A percentile compares a stretch with the other conserved stretches of the same genome.
These are phyloP conservation scores for Proterorhinus semilunaris DNA, from an alignment of 2,113 vertebrate genomes.

Conservation along the genomic window DNA sequence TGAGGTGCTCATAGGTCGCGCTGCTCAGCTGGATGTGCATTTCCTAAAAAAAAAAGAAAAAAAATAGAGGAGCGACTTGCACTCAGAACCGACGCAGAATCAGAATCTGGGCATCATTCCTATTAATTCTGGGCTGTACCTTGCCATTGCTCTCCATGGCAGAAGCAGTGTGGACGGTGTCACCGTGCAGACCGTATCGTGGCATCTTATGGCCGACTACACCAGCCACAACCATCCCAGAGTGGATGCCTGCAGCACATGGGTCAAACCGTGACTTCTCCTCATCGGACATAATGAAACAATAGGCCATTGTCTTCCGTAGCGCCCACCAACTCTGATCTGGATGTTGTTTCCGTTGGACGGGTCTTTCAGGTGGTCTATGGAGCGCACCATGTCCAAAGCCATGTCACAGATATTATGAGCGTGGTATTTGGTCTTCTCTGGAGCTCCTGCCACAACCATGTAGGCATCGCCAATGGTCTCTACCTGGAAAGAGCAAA, in stretches of 20 bases:
- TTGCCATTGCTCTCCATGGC: constrained; percentile 81
- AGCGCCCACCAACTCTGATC: constrained; percentile 72
- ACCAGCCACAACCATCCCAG: constrained; percentile 77
- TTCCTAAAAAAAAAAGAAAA: constrained; percentile 53
- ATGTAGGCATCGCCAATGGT: constrained; percentile 77
- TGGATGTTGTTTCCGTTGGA: constrained; percentile 79
- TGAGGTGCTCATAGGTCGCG: constrained; percentile 76
- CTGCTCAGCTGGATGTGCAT: constrained; percentile 80
- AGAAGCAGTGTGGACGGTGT: constrained; percentile 77
- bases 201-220: constrained; percentile 80
- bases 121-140: constrained; percentile 29
- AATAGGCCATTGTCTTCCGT: neutral
- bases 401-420: constrained; percentile 81
- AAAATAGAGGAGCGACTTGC: neutral
- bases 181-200: constrained; percentile 76
- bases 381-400: constrained; percentile 78
- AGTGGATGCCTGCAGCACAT: constrained; percentile 71
- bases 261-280: neutral
- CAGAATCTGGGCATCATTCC: neutral
- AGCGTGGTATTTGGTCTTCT: constrained; percentile 77
- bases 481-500: constrained; percentile 60
- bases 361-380: constrained; percentile 77
- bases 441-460: constrained; percentile 75
- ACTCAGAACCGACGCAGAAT: neutral
- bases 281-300: neutral